A percentile compares a stretch with the other conserved stretches of the same genome.
Conservation (phyloP, 2,797 vertebrate species). For the Melanotaenia boesemani region DNA sequence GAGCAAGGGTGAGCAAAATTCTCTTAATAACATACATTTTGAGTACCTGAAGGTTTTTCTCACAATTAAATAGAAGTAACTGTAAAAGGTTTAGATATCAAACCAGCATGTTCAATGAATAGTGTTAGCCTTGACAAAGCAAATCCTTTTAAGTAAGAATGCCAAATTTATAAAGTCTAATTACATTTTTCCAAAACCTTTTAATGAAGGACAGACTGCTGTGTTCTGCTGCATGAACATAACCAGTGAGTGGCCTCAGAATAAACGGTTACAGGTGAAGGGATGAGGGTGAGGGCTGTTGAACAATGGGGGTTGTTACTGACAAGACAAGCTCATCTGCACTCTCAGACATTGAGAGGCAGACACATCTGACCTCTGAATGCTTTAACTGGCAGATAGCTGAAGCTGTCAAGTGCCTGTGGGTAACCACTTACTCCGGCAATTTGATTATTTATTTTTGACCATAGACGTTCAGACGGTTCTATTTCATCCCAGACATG, state of each 20-base stretch:
- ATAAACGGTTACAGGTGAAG: conserved; percentile 27
- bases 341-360: conserved; percentile 59
- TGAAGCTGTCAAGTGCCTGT: conserved; percentile 73
- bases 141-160: neutral
- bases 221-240: conserved; percentile 19
- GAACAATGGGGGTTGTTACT: conserved; percentile 41
- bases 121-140: neutral
- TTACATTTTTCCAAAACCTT: neutral
- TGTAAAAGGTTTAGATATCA: neutral
- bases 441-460: conserved; percentile 71
- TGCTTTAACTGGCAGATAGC: conserved; percentile 66
- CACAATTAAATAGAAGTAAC: neutral
- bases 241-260: conserved; percentile 7
- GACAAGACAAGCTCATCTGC: conserved; percentile 48
- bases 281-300: conserved; percentile 12
- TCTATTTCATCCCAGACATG: conserved; percentile 44
- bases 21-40: neutral
- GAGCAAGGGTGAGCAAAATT: conserved; percentile 88
- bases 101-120: neutral
- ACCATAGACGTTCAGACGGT: conserved; percentile 38
- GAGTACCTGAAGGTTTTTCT: neutral
- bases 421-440: conserved; percentile 60
- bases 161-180: neutral
- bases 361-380: conserved; percentile 46
- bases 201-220: conserved; percentile 3